A percentile compares a stretch with the other conserved stretches of the same genome.
These are phyloP conservation scores for Euglossa dilemma DNA, from an alignment of 1,140 invertebrate genomes.

Conservation along the genomic window DNA sequence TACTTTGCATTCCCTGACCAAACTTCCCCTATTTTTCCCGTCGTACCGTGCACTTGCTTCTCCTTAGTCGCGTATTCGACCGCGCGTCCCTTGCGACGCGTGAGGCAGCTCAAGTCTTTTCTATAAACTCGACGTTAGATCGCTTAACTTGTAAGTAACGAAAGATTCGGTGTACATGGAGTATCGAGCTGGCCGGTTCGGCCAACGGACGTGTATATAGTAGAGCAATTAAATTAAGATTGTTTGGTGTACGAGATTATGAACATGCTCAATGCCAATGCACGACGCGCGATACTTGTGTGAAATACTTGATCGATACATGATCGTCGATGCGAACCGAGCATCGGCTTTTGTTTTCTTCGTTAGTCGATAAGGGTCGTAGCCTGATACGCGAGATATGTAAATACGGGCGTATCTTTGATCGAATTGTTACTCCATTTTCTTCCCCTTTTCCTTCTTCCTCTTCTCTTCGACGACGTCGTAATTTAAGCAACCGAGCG, in stretches of 20 bases:
- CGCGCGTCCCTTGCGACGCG: background rate
- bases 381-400: conserved; percentile 2
- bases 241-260: conserved; percentile 45
- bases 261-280: conserved; percentile 38
- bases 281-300: background rate
- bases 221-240: conserved; percentile 45
- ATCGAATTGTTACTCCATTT: conserved; percentile 18
- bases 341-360: background rate
- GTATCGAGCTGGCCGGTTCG: background rate
- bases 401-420: conserved; percentile 40
- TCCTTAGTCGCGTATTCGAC: background rate
- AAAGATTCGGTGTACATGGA: background rate
- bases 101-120: conserved; percentile 36
- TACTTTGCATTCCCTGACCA: background rate
- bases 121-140: conserved; percentile 15
- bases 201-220: conserved; percentile 35
- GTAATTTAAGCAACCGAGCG: background rate
- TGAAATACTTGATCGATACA: background rate
- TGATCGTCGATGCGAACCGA: background rate
- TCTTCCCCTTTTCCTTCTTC: background rate
- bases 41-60: background rate
- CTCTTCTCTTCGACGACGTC: background rate
- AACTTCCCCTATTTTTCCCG: background rate
- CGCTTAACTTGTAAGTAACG: conserved; percentile 18
- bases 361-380: background rate